phyloP scores from a whole-genome alignment of 2,888 invertebrate genomes.

The Cyclophora punctaria region DNA sequence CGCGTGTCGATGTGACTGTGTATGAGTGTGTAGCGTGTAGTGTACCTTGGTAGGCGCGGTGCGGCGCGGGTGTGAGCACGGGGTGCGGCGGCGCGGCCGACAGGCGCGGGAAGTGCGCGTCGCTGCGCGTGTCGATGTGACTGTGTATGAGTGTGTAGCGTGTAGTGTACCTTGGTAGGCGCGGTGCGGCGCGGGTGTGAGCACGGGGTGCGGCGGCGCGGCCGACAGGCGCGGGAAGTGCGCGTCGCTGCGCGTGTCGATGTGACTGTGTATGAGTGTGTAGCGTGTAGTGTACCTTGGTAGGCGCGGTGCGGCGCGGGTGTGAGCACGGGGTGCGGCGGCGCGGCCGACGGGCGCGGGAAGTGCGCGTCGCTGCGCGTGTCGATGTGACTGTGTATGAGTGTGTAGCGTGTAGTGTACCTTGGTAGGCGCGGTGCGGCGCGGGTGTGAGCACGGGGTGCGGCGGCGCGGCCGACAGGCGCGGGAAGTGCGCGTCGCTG shows the following conservation, averaged over 20 bases:
- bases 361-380: constrained; percentile 69
- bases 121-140: constrained; percentile 68
- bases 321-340: constrained; percentile 32
- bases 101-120: constrained; percentile 69
- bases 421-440: constrained; percentile 38
- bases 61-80: constrained; percentile 28
- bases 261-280: too few species aligned
- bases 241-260: constrained; percentile 67
- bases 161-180: constrained; percentile 40
- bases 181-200: constrained; percentile 28
- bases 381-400: too few species aligned
- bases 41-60: constrained; percentile 41
- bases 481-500: constrained; percentile 70
- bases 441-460: constrained; percentile 28
- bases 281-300: constrained; percentile 31
- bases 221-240: constrained; percentile 69
- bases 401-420: constrained; percentile 19
- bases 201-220: constrained; percentile 33
- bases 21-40: neutral
- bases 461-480: constrained; percentile 49
- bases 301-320: constrained; percentile 31
- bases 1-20: constrained; percentile 68
- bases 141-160: too few species aligned
- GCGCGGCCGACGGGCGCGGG: constrained; percentile 59
- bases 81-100: constrained; percentile 42